Evolutionary conservation across 2,888 invertebrate species (phyloP), one percentile per base, ranked within the genome.

Genomic region (Lasioglossum morio): DNA sequence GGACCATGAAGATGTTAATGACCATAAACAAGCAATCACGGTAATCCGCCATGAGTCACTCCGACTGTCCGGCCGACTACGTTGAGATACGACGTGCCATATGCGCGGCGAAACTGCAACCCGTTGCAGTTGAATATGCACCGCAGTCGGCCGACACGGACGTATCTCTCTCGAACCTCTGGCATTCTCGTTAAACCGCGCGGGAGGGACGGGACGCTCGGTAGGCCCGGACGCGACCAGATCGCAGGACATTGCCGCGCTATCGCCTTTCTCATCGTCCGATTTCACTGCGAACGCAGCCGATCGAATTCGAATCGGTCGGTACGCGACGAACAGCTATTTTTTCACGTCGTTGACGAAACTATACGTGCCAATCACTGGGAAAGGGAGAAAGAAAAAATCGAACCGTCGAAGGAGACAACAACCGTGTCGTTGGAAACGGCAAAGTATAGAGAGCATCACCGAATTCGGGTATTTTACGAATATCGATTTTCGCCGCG

Each of bases 21-120:
- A 95, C 95, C 95, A 95, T 95, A 95, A 95, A 95, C 95, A 95
- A 94, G 95, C 94, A 95, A 95, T 94, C 94, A 94, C 93, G 93
- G 94, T 95, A 95, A 95, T 95, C 95, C 95, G 93, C 94, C 93
- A 94, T 95, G 95, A 95, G 95, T 95, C 95, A 95, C 95, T 94
- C 94, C 92, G 93, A 93, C 94, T 95, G 95, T 95, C 94, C 89
- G 89, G 90, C 92, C 87, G 91, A 93, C 90, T 91, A 91, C 92
- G 91, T 91, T 85, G 85, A 93, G 94, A 94, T 94, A 95, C 93
- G 93, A 93, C 88, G 92, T 92, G 93, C 93, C 94, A 94, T 94
- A 94, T 94, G 94, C 94, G 92, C 89, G 89, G 89, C 91, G 93
- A 92, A 92, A 91, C 92, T 89, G 91, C 88, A 92, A 91, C 92